phyloP scores from a whole-genome alignment of 2,888 invertebrate species.

The Lasioglossum morio region DNA sequence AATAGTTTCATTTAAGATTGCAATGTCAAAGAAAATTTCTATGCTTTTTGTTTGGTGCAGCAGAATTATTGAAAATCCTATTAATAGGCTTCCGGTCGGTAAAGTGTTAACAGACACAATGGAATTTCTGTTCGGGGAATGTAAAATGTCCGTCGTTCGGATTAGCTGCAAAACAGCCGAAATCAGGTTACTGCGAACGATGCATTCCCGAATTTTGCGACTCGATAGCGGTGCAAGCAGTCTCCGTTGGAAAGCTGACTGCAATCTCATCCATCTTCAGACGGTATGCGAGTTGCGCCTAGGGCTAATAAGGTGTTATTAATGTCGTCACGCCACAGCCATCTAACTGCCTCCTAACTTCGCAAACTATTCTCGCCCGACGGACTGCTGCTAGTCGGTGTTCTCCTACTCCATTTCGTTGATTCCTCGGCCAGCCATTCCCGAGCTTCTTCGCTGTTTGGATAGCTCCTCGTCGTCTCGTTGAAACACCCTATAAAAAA shows the following conservation, averaged over 20 bases:
- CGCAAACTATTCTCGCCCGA: slow-evolving; percentile 71
- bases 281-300: slow-evolving; percentile 69
- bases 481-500: slow-evolving; percentile 29
- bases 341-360: slow-evolving; percentile 73
- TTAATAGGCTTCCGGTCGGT: no score
- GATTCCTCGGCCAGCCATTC: slow-evolving; percentile 53
- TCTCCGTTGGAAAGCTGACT: slow-evolving; percentile 65
- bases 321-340: slow-evolving; percentile 75
- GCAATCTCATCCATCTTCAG: slow-evolving; percentile 74
- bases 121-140: not conserved
- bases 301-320: slow-evolving; percentile 79
- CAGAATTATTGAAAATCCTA: no score
- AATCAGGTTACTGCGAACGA: slow-evolving; percentile 49
- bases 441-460: slow-evolving; percentile 19
- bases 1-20: no score
- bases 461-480: slow-evolving; percentile 31
- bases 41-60: no score
- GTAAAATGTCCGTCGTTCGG: not conserved
- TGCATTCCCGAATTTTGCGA: slow-evolving; percentile 53
- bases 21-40: no score
- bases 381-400: slow-evolving; percentile 47
- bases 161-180: slow-evolving; percentile 20
- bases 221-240: slow-evolving; percentile 47
- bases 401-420: slow-evolving; percentile 58
- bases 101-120: not conserved